phyloP scores from a whole-genome alignment of 2,797 vertebrate species.

The Takifugu ocellatus region DNA sequence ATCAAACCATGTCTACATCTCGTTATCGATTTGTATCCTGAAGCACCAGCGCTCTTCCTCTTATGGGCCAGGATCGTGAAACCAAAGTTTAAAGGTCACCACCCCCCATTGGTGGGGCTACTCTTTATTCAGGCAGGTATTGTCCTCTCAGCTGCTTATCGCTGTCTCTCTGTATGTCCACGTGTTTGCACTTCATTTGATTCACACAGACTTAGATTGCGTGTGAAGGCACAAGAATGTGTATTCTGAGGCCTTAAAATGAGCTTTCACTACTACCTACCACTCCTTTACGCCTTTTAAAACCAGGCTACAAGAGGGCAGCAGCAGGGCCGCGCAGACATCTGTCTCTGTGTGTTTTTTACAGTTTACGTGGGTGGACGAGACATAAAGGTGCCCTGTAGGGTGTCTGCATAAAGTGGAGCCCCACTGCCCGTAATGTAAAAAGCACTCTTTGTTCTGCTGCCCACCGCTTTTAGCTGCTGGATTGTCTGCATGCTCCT shows the following conservation, averaged over 20 bases:
- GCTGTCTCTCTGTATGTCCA: constrained; percentile 3
- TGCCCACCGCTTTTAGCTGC: constrained; percentile 40
- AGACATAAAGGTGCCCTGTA: constrained; percentile 34
- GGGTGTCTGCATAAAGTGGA: constrained; percentile 22
- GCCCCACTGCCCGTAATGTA: constrained; percentile 16
- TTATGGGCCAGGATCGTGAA: constrained; percentile 4
- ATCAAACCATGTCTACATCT: constrained; percentile 1
- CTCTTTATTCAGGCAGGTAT: constrained; percentile 29
- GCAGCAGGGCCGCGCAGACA: constrained; percentile 21
- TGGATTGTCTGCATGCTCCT: constrained; percentile 4
- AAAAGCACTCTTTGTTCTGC: constrained; percentile 42
- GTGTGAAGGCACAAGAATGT: not conserved
- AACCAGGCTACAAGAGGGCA: constrained; percentile 10
- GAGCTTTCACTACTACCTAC: constrained; percentile 30
- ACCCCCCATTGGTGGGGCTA: constrained; percentile 6
- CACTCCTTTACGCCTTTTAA: constrained; percentile 37
- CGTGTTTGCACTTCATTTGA: constrained; percentile 36
- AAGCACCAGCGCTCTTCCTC: not conserved
- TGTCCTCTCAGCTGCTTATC: constrained; percentile 37
- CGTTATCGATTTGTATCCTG: constrained; percentile 3
- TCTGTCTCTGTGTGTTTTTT: constrained; percentile 18
- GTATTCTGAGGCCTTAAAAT: constrained; percentile 49
- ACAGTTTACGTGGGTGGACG: constrained; percentile 39
- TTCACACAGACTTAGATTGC: constrained; percentile 21
- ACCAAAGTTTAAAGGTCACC: constrained; percentile 7